phyloP scores from a whole-genome alignment of 2,113 vertebrate genomes.

The Calidris pugnax region DNA sequence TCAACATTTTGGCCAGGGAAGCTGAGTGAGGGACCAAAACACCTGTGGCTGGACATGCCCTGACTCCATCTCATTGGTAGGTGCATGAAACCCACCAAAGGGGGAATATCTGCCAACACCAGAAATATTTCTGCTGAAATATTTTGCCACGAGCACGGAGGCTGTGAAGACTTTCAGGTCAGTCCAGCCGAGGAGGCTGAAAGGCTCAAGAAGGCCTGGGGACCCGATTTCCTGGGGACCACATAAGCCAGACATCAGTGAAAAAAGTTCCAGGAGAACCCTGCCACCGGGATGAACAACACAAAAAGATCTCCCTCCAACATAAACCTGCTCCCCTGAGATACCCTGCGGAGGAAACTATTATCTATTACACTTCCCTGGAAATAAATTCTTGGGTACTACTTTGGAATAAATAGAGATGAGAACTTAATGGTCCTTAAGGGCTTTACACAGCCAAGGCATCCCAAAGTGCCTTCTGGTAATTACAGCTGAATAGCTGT shows the following conservation, averaged over 20 bases:
- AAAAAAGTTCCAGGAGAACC: background rate
- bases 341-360: background rate
- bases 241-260: background rate
- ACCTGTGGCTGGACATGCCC: background rate
- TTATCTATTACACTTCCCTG: background rate
- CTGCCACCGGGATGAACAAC: background rate
- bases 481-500: background rate
- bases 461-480: background rate
- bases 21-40: background rate
- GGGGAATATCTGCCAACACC: accelerated
- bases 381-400: background rate
- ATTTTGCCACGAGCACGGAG: background rate
- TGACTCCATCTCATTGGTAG: background rate
- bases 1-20: background rate
- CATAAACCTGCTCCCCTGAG: background rate
- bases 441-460: background rate
- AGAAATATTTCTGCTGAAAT: background rate
- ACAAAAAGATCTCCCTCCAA: background rate
- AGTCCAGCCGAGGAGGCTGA: background rate
- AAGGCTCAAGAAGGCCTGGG: background rate
- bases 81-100: background rate
- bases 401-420: background rate
- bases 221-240: background rate
- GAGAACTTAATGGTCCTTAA: background rate
- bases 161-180: background rate